phyloP scores from a whole-genome alignment of 2,888 invertebrate species.

The Aporophyla nigra region DNA sequence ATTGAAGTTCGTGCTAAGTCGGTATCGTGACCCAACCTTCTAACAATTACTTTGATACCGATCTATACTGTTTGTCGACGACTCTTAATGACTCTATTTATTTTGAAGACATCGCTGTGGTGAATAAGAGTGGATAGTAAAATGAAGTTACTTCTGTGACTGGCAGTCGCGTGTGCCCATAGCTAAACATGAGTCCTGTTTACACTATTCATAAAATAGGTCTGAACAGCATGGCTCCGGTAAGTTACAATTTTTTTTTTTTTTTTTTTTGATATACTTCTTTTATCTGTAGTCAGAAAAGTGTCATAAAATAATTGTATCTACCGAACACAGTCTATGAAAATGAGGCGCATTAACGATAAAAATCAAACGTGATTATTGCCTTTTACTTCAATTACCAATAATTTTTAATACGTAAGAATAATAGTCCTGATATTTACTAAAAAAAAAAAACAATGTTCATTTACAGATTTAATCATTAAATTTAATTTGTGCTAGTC shows the following conservation, averaged over 20 bases:
- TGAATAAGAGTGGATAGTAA: conserved; percentile 68
- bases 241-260: conserved; percentile 70
- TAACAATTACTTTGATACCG: conserved; percentile 86
- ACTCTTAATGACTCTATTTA: conserved; percentile 82
- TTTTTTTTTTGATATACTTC: background rate
- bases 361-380: background rate
- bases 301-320: background rate
- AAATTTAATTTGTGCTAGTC: background rate
- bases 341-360: background rate
- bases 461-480: no score
- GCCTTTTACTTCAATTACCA: background rate
- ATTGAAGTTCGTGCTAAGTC: conserved; percentile 82
- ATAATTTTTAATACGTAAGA: background rate
- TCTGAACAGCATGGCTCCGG: conserved; percentile 78
- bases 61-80: conserved; percentile 83
- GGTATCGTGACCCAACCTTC: conserved; percentile 83
- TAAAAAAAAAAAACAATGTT: no score
- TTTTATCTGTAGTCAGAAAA: background rate
- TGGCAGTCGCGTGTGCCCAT: conserved; percentile 49
- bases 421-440: no score
- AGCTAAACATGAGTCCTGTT: conserved; percentile 80
- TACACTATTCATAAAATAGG: conserved; percentile 82
- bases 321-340: background rate
- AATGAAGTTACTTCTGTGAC: conserved; percentile 66
- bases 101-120: conserved; percentile 78